These are phyloP conservation scores for Adelphocoris suturalis DNA, from an alignment of 2,888 invertebrate species.

Conservation along the genomic window DNA sequence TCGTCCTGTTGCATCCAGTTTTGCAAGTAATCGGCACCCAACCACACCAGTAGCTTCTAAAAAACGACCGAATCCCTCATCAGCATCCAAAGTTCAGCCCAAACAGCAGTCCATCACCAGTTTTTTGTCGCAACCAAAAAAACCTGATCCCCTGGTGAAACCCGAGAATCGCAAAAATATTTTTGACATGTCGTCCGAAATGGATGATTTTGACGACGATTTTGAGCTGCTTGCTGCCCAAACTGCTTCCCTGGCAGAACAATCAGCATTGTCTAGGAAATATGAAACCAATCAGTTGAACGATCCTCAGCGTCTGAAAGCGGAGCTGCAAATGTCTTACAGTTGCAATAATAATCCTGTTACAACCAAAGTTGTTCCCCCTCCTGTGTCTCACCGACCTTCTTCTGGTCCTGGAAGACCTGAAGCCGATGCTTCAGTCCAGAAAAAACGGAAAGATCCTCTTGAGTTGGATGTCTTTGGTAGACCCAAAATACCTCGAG, in stretches of 20 bases:
- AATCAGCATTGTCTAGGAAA: neutral
- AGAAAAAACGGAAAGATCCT: slow-evolving; percentile 24
- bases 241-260: slow-evolving; percentile 47
- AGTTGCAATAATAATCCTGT: neutral
- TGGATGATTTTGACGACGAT: slow-evolving; percentile 61
- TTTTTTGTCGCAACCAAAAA: slow-evolving; percentile 34
- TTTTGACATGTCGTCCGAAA: slow-evolving; percentile 39
- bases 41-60: slow-evolving; percentile 1
- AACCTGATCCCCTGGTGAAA: neutral
- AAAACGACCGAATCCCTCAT: neutral
- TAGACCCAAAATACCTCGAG: slow-evolving; percentile 34
- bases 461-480: slow-evolving; percentile 24
- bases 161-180: neutral
- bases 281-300: neutral
- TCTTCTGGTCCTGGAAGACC: neutral
- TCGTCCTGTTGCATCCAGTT: neutral
- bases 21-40: neutral
- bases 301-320: slow-evolving; percentile 38
- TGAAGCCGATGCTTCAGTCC: neutral
- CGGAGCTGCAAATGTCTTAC: slow-evolving; percentile 12
- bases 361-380: neutral
- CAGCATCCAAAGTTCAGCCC: neutral
- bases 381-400: neutral
- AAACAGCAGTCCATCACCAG: slow-evolving; percentile 43
- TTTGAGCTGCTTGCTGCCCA: slow-evolving; percentile 54